Percentiles rank a stretch among this genome's conserved stretches.
phyloP scores from a whole-genome alignment of 2,888 invertebrate species.

The Ariolimax columbianus region DNA sequence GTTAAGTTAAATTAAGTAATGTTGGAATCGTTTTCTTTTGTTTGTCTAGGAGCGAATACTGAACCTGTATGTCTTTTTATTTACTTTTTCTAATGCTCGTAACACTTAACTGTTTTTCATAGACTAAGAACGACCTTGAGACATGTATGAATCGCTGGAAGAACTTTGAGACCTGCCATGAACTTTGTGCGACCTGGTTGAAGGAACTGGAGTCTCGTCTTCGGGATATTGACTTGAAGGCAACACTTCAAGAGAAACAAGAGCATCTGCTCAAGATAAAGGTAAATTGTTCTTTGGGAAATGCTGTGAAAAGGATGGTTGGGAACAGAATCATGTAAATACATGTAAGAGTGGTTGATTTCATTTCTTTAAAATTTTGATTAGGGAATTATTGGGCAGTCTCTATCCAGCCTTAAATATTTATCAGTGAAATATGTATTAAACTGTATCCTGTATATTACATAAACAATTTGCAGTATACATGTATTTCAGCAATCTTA shows the following conservation, averaged over 20 bases:
- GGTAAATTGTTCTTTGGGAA: conserved; percentile 46
- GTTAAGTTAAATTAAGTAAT: too few relatives aligned
- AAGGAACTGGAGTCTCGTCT: conserved; percentile 91
- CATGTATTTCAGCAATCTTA: too few relatives aligned
- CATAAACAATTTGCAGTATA: too few relatives aligned
- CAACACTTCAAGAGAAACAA: conserved; percentile 74
- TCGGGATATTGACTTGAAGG: conserved; percentile 79
- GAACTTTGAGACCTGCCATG: conserved; percentile 92
- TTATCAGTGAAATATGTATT: too few relatives aligned
- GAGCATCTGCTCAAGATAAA: conserved; percentile 69
- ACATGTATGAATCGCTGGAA: conserved; percentile 92
- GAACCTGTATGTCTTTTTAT: background rate
- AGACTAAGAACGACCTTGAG: conserved; percentile 82
- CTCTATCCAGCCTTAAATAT: too few relatives aligned
- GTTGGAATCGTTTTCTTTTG: too few relatives aligned
- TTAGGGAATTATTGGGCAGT: too few relatives aligned
- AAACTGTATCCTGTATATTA: too few relatives aligned
- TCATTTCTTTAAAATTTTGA: too few relatives aligned
- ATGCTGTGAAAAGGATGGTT: background rate
- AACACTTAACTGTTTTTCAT: background rate
- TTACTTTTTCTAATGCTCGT: background rate
- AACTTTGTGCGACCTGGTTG: conserved; percentile 91
- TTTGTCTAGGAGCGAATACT: too few relatives aligned
- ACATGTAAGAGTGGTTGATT: too few relatives aligned
- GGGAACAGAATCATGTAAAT: too few relatives aligned